phyloP scores from a whole-genome alignment of 1,140 invertebrate genomes.

The Drosophila truncata region DNA sequence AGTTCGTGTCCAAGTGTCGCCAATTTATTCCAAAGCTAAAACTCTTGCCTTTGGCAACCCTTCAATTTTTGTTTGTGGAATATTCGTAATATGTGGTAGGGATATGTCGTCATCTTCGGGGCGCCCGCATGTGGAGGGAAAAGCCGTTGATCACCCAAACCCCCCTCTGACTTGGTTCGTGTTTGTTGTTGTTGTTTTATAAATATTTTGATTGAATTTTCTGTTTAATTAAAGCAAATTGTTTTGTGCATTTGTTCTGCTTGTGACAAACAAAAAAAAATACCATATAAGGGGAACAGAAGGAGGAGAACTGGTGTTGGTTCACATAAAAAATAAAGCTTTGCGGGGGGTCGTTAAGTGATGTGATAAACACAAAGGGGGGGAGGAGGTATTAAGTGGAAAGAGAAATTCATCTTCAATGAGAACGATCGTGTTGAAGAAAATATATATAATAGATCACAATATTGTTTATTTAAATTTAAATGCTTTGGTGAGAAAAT shows the following conservation, averaged over 20 bases:
- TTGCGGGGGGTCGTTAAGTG: conserved; percentile 35
- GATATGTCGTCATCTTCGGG: conserved; percentile 62
- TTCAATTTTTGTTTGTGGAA: conserved; percentile 50
- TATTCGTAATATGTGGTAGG: background rate
- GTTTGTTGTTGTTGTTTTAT: conserved; percentile 56
- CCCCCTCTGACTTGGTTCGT: conserved; percentile 22
- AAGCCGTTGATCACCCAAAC: conserved; percentile 24
- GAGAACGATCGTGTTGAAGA: background rate
- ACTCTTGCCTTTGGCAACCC: conserved; percentile 51
- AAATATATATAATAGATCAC: background rate
- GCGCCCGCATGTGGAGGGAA: conserved; percentile 71
- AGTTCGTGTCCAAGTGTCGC: conserved; percentile 70
- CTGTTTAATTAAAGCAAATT: conserved; percentile 83
- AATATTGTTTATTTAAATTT: background rate
- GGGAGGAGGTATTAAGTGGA: background rate
- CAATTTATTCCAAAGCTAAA: conserved; percentile 31
- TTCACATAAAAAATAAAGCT: conserved; percentile 12
- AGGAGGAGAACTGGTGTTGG: conserved; percentile 12
- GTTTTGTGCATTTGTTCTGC: conserved; percentile 68
- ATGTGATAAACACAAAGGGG: conserved; percentile 21
- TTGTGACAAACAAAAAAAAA: conserved; percentile 14
- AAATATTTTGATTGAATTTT: conserved; percentile 84
- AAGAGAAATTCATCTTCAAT: background rate
- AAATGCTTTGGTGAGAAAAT: background rate
- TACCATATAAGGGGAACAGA: background rate